Evolutionary conservation across 2,888 invertebrate genomes (phyloP), one percentile per base, ranked within the genome.

Genomic region (Stictocephala bisonia): DNA sequence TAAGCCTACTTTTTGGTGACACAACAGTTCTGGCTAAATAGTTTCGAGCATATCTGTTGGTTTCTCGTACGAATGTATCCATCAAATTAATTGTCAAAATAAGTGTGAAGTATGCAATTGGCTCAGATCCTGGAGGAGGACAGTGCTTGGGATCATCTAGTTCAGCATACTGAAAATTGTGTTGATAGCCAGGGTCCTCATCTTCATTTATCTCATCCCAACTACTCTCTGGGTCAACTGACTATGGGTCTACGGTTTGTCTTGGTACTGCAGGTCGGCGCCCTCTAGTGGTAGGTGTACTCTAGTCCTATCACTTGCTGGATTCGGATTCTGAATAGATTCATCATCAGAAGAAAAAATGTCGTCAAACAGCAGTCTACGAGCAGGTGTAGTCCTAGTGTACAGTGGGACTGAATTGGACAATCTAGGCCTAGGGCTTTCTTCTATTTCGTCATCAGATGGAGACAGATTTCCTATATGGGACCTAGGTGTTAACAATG

Each of bases 181-280:
- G 53, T 53, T n/a, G 53, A 26, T 53, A 53, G 24, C 53, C 24
- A 53, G 53, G 53, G 53, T 53, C 9, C 26, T 24, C 22, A 26
- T 26, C 26, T 53, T 53, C 13, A 53, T 7, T 2, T 3, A 53
- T n/a, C 15, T 9, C 13, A 6, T 53, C 26, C 26, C 53, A 53
- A 53, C 26, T 53, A 53, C 53, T 53, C 26, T 24, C 53, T 53
- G 26, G 53, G 53, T 53, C 53, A 53, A 26, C 53, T 53, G n/a
- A n/a, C n/a, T n/a, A n/a, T n/a, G n/a, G n/a, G n/a, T n/a, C n/a
- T n/a, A n/a, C n/a, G n/a, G n/a, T n/a, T n/a, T n/a, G 53, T 26
- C 53, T 53, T 53, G 26, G 53, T 7, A 53, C 53, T 53, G 11
- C 11, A 26, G 53, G 53, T 53, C 22, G 53, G 53, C 53, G 26